phyloP scores from a whole-genome alignment of 2,797 vertebrate genomes.

The Decapterus maruadsi region DNA sequence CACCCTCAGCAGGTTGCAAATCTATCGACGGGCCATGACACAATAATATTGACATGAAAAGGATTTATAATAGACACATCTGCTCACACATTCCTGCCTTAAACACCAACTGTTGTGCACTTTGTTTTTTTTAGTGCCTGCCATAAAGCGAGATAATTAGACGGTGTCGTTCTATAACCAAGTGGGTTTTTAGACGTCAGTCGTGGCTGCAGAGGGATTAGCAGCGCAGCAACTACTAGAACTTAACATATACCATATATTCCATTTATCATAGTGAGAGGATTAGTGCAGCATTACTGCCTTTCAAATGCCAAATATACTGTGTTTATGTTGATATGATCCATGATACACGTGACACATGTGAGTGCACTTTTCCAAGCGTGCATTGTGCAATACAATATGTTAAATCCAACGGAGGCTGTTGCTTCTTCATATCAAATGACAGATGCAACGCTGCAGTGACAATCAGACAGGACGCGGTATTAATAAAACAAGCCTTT shows the following conservation, averaged over 20 bases:
- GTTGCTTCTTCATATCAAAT: slow-evolving; percentile 45
- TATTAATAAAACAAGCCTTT: slow-evolving; percentile 65
- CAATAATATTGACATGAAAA: neutral
- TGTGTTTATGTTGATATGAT: slow-evolving; percentile 47
- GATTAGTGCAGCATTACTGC: slow-evolving; percentile 59
- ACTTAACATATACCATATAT: slow-evolving; percentile 10
- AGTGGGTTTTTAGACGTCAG: slow-evolving; percentile 9
- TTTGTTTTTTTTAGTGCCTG: neutral
- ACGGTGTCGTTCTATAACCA: slow-evolving; percentile 4
- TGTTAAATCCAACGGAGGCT: slow-evolving; percentile 3
- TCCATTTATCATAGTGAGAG: slow-evolving; percentile 26
- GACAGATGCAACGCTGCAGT: slow-evolving; percentile 39
- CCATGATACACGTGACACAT: slow-evolving; percentile 59
- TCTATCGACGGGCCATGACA: neutral
- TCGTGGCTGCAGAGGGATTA: slow-evolving; percentile 28
- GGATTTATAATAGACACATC: neutral
- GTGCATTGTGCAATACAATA: neutral
- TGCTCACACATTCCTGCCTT: neutral
- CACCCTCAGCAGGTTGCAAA: slow-evolving; percentile 7
- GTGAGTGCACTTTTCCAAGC: slow-evolving; percentile 17
- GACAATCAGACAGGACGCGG: slow-evolving; percentile 62
- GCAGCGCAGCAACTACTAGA: neutral
- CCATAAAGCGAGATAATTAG: slow-evolving; percentile 13
- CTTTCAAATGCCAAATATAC: slow-evolving; percentile 45
- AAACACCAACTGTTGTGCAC: neutral